A percentile compares a stretch with the other conserved stretches of the same genome.
Conservation (phyloP, 1,140 invertebrate genomes). For the Matsumurasca onukii region DNA sequence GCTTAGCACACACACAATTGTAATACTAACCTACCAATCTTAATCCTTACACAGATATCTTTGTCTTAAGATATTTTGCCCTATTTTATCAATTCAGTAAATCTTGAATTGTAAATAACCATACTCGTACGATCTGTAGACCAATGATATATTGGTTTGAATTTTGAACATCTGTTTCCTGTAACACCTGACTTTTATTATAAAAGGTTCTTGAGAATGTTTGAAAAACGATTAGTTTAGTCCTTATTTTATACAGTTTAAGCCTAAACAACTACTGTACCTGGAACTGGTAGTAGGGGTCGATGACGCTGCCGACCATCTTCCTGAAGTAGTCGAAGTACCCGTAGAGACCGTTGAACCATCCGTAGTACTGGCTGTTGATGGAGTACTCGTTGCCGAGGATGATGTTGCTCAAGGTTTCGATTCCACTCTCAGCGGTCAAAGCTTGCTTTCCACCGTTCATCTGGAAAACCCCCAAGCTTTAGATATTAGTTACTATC, state of each 20-base stretch:
- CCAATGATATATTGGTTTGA: too few relatives aligned
- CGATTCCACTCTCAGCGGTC: constrained; percentile 46
- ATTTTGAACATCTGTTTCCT: too few relatives aligned
- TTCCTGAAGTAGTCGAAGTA: constrained; percentile 51
- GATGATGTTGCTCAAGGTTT: constrained; percentile 53
- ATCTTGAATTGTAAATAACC: too few relatives aligned
- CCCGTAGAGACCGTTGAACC: constrained; percentile 54
- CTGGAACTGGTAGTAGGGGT: constrained; percentile 49
- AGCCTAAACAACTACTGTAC: constrained; percentile 6
- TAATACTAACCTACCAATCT: too few relatives aligned
- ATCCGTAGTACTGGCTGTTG: constrained; percentile 51
- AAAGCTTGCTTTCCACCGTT: constrained; percentile 46
- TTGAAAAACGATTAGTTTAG: not conserved
- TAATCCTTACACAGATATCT: too few relatives aligned
- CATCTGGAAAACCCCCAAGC: constrained; percentile 20
- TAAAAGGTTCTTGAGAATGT: not conserved
- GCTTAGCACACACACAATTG: too few relatives aligned
- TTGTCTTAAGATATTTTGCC: too few relatives aligned
- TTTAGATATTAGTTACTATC: not conserved
- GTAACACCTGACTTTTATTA: not conserved
- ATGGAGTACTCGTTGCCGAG: constrained; percentile 30
- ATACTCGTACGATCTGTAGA: too few relatives aligned
- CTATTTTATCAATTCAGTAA: too few relatives aligned
- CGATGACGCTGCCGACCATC: constrained; percentile 51
- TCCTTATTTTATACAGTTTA: constrained; percentile 2